Conservation (phyloP, 2,113 vertebrate species). For the Osmerus mordax region DNA sequence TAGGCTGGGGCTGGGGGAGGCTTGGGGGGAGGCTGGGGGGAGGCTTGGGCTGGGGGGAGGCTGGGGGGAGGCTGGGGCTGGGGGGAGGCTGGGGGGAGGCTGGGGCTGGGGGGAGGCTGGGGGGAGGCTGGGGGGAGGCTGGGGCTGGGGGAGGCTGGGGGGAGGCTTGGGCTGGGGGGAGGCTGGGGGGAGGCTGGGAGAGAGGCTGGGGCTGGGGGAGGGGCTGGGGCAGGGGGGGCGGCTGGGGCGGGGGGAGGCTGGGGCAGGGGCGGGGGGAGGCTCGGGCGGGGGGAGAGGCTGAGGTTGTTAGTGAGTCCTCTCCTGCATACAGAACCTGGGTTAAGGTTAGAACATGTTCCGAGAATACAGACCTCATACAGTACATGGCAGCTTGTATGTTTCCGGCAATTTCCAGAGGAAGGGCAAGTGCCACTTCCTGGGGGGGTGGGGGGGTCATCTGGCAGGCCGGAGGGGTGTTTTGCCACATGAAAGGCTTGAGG, state of each 20-base stretch:
- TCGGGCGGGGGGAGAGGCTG: constrained; percentile 20
- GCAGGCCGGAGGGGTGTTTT: background rate
- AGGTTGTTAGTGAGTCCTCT: background rate
- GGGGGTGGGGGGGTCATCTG: background rate
- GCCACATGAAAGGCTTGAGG: background rate
- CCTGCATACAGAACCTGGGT: background rate
- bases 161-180: constrained; percentile 19
- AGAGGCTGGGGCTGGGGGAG: no score
- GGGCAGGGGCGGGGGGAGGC: background rate
- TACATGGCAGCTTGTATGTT: constrained; percentile 49
- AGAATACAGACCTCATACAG: constrained; percentile 19
- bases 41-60: no score
- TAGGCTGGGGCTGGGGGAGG: no score
- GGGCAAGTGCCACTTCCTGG: constrained; percentile 40
- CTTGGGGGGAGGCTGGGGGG: no score
- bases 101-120: constrained; percentile 14
- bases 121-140: no score
- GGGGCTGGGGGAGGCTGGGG: no score
- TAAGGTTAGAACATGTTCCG: no score
- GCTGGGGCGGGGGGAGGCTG: constrained; percentile 13
- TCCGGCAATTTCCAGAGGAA: constrained; percentile 47
- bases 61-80: no score
- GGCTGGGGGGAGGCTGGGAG: no score
- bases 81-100: no score
- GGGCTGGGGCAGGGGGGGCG: constrained; percentile 29